A percentile compares a stretch with the other conserved stretches of the same genome.
Evolutionary conservation across 2,888 invertebrate genomes (phyloP).

Genomic region (Zygaena filipendulae): DNA sequence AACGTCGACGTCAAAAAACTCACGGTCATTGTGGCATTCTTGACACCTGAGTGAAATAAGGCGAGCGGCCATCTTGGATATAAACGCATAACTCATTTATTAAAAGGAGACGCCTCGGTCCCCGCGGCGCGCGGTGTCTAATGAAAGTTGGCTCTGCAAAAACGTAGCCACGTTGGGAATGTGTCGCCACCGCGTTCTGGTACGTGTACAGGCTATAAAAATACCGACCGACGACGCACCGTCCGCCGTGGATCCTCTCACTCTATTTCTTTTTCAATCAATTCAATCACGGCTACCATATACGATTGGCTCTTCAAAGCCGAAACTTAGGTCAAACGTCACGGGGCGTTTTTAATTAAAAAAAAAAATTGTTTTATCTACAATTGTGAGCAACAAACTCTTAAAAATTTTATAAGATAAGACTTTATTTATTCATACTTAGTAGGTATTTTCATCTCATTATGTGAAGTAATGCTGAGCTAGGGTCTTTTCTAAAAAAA

Average conservation of each 20-base stretch:
- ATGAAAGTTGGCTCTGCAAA: conserved; percentile 63
- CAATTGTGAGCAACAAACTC: no score
- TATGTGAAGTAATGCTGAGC: no score
- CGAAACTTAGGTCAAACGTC: conserved; percentile 13
- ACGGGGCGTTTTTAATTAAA: no score
- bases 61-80: conserved; percentile 52
- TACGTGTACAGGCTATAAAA: conserved; percentile 63
- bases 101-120: conserved; percentile 56
- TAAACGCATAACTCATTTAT: conserved; percentile 63
- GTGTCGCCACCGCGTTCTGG: conserved; percentile 61
- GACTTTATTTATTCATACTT: no score
- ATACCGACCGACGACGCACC: conserved; percentile 43
- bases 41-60: conserved; percentile 41
- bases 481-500: no score
- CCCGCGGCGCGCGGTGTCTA: conserved; percentile 52
- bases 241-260: no score
- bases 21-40: conserved; percentile 36
- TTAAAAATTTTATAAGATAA: no score
- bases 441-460: no score
- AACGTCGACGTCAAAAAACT: conserved; percentile 12
- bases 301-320: conserved; percentile 46
- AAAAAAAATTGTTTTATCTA: no score
- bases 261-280: conserved; percentile 58
- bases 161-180: conserved; percentile 58
- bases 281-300: conserved; percentile 55